Evolutionary conservation across 2,113 vertebrate species (phyloP).

Genomic region (Ciconia boyciana): DNA sequence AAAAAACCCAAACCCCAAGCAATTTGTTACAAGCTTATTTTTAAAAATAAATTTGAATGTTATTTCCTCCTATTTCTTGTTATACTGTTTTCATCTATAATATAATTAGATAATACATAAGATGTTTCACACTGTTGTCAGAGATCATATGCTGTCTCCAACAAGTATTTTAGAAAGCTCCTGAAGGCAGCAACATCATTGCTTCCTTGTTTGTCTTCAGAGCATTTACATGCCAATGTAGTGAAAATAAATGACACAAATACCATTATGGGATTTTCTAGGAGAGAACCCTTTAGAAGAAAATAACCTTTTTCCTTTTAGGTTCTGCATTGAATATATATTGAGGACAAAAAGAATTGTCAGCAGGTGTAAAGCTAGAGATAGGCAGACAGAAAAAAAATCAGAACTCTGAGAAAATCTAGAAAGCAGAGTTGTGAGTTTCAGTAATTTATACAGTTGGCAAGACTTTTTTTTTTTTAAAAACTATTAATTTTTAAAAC

Average conservation of each 20-base stretch:
- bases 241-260: not conserved
- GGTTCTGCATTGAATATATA: not conserved
- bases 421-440: not conserved
- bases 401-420: not conserved
- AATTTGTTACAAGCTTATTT: not conserved
- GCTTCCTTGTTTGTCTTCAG: not conserved
- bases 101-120: not conserved
- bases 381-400: not conserved
- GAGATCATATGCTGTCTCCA: not conserved
- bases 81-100: not conserved
- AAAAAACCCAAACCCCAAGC: not conserved
- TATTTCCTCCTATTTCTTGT: not conserved
- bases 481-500: not conserved
- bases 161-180: not conserved
- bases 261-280: not conserved
- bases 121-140: not conserved
- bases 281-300: not conserved
- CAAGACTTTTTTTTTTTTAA: not conserved
- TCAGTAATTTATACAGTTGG: not conserved
- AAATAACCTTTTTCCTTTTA: not conserved
- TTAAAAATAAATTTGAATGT: not conserved
- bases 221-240: not conserved
- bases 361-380: not conserved
- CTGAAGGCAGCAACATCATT: not conserved
- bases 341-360: not conserved